Conservation (phyloP, 1,140 invertebrate genomes). For the Nymphalis io region DNA sequence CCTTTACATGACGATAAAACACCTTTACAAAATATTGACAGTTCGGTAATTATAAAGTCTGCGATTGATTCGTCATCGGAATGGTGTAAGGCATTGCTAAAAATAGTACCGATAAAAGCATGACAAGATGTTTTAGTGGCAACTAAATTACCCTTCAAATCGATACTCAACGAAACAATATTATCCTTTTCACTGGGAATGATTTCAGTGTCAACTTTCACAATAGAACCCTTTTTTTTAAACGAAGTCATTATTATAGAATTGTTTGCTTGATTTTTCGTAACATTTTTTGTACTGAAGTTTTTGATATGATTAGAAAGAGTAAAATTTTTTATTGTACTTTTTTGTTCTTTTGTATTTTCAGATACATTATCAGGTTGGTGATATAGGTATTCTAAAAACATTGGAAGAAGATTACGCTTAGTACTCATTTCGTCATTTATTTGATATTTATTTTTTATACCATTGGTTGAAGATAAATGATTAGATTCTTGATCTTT, state of each 20-base stretch:
- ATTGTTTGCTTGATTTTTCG: not conserved
- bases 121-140: slow-evolving; percentile 64
- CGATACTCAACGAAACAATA: slow-evolving; percentile 50
- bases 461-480: not conserved
- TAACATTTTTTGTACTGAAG: not conserved
- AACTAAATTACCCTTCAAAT: slow-evolving; percentile 69
- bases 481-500: not conserved
- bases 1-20: slow-evolving; percentile 62
- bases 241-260: not conserved
- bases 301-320: not conserved
- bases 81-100: slow-evolving; percentile 56
- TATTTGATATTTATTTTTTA: not conserved
- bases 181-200: slow-evolving; percentile 25
- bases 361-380: slow-evolving; percentile 12
- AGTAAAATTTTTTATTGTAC: not conserved
- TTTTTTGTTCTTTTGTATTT: not conserved
- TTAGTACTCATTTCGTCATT: slow-evolving; percentile 19
- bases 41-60: slow-evolving; percentile 63
- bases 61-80: slow-evolving; percentile 50
- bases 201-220: not conserved
- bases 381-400: slow-evolving; percentile 55
- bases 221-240: not conserved
- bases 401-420: slow-evolving; percentile 42
- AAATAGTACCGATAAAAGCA: slow-evolving; percentile 68
- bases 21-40: slow-evolving; percentile 71